These are phyloP conservation scores for Eunapius fragilis DNA, from an alignment of 37 sponge, comb jelly and placozoan species.

Conservation along the genomic window DNA sequence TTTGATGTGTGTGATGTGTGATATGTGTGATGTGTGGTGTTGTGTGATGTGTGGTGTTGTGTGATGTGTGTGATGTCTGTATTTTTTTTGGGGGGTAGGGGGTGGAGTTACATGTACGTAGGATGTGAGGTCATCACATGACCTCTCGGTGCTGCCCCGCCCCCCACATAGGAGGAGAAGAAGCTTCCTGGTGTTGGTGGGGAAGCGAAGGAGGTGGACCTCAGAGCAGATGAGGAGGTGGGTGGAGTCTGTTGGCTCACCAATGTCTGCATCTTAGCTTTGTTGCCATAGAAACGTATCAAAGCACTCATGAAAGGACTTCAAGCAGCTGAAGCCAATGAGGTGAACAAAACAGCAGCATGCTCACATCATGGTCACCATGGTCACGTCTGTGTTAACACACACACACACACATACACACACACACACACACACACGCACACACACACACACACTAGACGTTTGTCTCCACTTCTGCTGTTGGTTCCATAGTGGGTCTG, in stretches of 20 bases:
- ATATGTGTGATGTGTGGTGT: no score
- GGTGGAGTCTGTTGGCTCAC: background rate
- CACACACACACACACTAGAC: background rate
- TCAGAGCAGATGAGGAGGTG: constrained; percentile 61
- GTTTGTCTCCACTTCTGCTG: constrained; percentile 70
- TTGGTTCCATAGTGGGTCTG: constrained; percentile 88
- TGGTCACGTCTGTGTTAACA: no score
- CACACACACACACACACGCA: background rate
- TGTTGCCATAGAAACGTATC: constrained; percentile 62
- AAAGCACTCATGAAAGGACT: constrained; percentile 82
- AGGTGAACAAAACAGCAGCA: constrained; percentile 14
- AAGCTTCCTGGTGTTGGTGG: constrained; percentile 61
- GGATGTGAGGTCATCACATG: background rate
- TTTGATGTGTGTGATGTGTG: no score
- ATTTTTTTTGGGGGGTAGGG: no score
- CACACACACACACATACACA: no score
- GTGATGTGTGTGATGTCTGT: no score
- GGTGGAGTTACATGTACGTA: no score
- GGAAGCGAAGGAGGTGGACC: constrained; percentile 42
- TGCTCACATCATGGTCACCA: no score
- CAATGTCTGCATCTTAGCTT: background rate
- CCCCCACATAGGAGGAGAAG: constrained; percentile 59
- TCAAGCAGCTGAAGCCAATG: constrained; percentile 60
- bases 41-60: no score
- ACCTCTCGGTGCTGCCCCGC: background rate